phyloP scores from a whole-genome alignment of 1,140 invertebrate genomes.

The Spodoptera litura region DNA sequence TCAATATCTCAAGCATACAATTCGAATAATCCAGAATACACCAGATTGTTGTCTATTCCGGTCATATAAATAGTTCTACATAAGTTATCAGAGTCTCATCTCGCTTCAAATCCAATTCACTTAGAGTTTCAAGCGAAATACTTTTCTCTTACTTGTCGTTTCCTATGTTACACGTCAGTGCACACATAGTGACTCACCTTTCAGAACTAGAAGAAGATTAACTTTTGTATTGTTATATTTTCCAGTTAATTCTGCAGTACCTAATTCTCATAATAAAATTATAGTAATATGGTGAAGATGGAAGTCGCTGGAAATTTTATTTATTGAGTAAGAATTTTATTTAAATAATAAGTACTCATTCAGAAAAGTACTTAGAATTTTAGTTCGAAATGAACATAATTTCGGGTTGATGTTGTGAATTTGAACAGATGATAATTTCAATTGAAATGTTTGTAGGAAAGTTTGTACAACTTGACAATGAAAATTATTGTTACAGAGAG shows the following conservation, averaged over 20 bases:
- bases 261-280: too few relatives aligned
- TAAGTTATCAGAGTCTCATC: slow-evolving; percentile 14
- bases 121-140: slow-evolving; percentile 37
- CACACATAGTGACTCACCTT: neutral
- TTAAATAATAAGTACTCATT: too few relatives aligned
- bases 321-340: too few relatives aligned
- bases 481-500: slow-evolving; percentile 9
- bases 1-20: too few relatives aligned
- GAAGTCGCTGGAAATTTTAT: too few relatives aligned
- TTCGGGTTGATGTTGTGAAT: slow-evolving; percentile 15
- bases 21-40: neutral
- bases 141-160: slow-evolving; percentile 26
- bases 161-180: slow-evolving; percentile 25
- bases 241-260: too few relatives aligned
- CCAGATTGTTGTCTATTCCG: neutral
- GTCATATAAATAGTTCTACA: slow-evolving; percentile 8
- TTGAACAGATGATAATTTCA: slow-evolving; percentile 6
- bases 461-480: slow-evolving; percentile 26
- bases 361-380: too few relatives aligned
- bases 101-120: slow-evolving; percentile 30
- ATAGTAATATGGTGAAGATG: too few relatives aligned
- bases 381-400: slow-evolving; percentile 8
- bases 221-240: too few relatives aligned
- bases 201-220: neutral
- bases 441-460: slow-evolving; percentile 10